phyloP scores from a whole-genome alignment of 2,888 invertebrate species.

The Caenorhabditis panamensis region DNA sequence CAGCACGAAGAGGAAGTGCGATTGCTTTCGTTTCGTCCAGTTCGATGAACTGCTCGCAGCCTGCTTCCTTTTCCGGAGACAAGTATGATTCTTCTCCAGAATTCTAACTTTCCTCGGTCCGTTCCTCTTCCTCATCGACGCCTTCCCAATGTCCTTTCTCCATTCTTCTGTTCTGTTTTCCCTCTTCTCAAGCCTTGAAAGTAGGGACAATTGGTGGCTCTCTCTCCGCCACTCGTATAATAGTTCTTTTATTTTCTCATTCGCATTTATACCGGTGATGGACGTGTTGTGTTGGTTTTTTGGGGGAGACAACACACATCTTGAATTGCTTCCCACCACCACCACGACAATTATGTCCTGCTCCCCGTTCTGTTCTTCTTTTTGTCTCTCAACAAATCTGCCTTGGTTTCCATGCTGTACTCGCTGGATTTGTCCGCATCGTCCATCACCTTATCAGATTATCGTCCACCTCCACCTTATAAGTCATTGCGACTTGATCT shows the following conservation, averaged over 20 bases:
- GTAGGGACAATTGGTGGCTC: background rate
- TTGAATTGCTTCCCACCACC: slow-evolving; percentile 4
- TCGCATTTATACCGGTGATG: slow-evolving; percentile 7
- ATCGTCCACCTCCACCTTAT: slow-evolving; percentile 1
- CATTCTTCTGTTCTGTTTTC: background rate
- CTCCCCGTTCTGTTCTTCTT: background rate
- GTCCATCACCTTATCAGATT: background rate
- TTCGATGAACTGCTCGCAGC: background rate
- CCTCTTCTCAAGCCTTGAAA: background rate
- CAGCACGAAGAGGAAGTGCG: slow-evolving; percentile 2
- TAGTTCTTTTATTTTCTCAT: slow-evolving; percentile 2
- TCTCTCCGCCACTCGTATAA: background rate
- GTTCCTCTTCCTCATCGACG: slow-evolving; percentile 9
- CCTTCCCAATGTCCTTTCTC: background rate
- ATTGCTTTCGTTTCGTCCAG: background rate
- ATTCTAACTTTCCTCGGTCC: slow-evolving; percentile 11
- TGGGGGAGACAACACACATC: background rate
- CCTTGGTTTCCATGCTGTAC: background rate
- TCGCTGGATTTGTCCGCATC: background rate
- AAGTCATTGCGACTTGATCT: background rate
- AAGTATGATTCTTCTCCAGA: slow-evolving; percentile 4
- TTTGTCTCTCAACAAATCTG: background rate
- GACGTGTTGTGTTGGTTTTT: slow-evolving; percentile 11
- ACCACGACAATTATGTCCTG: slow-evolving; percentile 5
- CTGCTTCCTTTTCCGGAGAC: slow-evolving; percentile 1